Base-by-base conservation (phyloP, 1,140 invertebrate genomes). In the Microplitis demolitor region DNA sequence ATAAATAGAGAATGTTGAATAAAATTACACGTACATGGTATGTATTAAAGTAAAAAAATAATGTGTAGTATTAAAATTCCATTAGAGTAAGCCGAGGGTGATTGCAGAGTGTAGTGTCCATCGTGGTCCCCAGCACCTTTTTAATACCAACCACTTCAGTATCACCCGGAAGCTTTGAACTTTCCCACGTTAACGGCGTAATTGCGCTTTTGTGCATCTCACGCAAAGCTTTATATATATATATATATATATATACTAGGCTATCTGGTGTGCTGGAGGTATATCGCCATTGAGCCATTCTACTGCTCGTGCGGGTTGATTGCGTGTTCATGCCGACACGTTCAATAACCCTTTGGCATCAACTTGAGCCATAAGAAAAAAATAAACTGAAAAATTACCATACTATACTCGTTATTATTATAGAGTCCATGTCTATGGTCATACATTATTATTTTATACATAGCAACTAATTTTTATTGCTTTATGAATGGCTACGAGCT, bases 181-280 rank as follows among this genome's bases (percentile, higher is more conserved):
- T 69, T 69, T 69, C 56, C 68, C 58, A 69, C 60, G 69, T 60
- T 71, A 71, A 63, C 69, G 34, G 16, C 45, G n/a, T 71, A 71
- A 71, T 71, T 71, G 61, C 60, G 69, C 69, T 71, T 71, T 71
- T 71, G 69, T 71, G 35, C 14, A 53, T 11, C 24, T 31, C 56
- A 63, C 35, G 37, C 60, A 63, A 63, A 63, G 39, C 61, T 35
- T 63, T 63, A 24, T 39, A 16, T 53, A 35, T 58, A 16, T 33
- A 45, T 39, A 24, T 63, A 24, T 39, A 16, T 53, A 35, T 58
- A 16, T 33, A 45, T 39, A 24, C 24, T 39, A 45, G 39, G 39
- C 24, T 45, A 45, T 4, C 39, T 39, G 37, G 37, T 39, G 39
- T 45, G 39, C 39, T 45, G 39, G 39, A 45, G 39, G 39, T 45